phyloP scores from a whole-genome alignment of 2,888 invertebrate species.

The Lasioglossum leucozonium region DNA sequence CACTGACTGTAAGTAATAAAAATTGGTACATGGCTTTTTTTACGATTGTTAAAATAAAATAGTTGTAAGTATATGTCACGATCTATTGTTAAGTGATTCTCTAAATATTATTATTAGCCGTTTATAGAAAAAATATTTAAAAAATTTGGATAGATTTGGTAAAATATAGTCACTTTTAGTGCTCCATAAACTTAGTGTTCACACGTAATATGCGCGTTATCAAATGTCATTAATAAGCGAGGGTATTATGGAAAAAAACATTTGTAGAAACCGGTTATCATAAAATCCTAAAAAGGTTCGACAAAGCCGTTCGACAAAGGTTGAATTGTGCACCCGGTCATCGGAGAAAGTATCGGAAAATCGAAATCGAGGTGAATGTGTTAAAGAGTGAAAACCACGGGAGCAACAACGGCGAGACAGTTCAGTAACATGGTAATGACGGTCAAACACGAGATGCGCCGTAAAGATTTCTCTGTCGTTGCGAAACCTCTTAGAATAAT shows the following conservation, averaged over 20 bases:
- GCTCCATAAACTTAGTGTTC: too few species aligned
- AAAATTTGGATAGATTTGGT: too few species aligned
- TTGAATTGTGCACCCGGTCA: neutral
- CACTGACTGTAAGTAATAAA: too few species aligned
- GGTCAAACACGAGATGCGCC: neutral
- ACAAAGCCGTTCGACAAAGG: neutral
- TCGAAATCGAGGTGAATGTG: conserved; percentile 1
- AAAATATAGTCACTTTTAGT: too few species aligned
- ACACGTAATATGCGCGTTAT: too few species aligned
- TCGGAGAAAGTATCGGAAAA: conserved; percentile 2
- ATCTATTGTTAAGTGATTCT: too few species aligned
- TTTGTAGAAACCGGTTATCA: too few species aligned
- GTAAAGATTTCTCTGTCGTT: conserved; percentile 15
- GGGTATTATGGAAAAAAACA: neutral
- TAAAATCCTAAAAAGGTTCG: neutral
- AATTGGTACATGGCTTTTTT: too few species aligned
- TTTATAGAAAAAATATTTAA: neutral
- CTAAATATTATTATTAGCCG: neutral
- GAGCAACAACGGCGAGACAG: neutral
- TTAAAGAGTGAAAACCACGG: conserved; percentile 1
- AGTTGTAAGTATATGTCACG: too few species aligned
- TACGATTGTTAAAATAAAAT: too few species aligned
- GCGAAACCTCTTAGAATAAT: conserved; percentile 39
- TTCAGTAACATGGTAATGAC: neutral
- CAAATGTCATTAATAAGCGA: too few species aligned